These are phyloP conservation scores for Antennarius maculatus DNA, from an alignment of 2,797 vertebrate species.

Conservation along the genomic window DNA sequence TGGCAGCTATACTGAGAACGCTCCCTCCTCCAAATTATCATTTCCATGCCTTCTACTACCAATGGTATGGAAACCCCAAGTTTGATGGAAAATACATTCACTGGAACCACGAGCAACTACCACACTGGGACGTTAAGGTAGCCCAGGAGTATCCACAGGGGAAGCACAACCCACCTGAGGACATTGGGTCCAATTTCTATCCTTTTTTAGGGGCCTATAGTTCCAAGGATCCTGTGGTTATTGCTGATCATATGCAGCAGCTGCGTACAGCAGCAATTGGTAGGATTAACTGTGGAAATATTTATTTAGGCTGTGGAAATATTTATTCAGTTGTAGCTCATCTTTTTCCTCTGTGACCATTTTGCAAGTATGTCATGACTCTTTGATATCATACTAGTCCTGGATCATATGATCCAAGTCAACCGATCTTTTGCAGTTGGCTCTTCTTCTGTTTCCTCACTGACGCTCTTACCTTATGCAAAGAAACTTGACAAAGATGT, in stretches of 20 bases:
- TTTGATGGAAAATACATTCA: conserved; percentile 95
- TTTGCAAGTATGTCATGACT: not conserved
- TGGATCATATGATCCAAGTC: not conserved
- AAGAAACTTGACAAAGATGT: too few relatives aligned
- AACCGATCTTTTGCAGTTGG: too few relatives aligned
- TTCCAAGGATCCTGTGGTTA: conserved; percentile 89
- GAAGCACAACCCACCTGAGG: conserved; percentile 90
- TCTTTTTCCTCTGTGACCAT: not conserved
- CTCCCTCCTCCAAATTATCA: conserved; percentile 90
- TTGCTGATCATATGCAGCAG: conserved; percentile 96
- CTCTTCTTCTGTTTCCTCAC: too few relatives aligned
- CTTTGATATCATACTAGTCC: not conserved
- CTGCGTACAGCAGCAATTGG: conserved; percentile 90
- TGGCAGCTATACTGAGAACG: conserved; percentile 74
- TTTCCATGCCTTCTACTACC: conserved; percentile 94
- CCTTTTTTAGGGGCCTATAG: conserved; percentile 95
- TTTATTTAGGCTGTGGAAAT: not conserved
- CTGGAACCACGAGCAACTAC: conserved; percentile 92
- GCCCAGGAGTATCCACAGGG: conserved; percentile 89
- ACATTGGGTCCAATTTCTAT: conserved; percentile 95
- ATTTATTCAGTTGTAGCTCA: not conserved
- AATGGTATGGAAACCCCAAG: conserved; percentile 93
- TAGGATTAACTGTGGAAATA: conserved; percentile 68
- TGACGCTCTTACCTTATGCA: too few relatives aligned
- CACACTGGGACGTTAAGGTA: conserved; percentile 94